These are phyloP conservation scores for Nettapus auritus DNA, from an alignment of 2,113 vertebrate genomes.

Conservation along the genomic window DNA sequence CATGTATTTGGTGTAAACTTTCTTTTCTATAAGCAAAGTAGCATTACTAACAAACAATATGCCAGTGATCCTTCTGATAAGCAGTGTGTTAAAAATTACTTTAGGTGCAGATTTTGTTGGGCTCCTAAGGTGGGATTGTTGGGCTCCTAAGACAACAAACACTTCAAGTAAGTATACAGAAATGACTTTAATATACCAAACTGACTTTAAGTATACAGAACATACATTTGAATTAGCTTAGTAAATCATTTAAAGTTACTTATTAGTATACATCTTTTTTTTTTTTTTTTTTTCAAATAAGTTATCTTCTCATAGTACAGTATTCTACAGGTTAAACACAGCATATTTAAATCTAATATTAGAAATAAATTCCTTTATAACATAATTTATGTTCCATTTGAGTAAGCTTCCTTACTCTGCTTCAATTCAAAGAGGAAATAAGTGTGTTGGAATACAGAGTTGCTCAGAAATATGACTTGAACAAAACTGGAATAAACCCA, in stretches of 20 bases:
- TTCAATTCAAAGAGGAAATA: not conserved
- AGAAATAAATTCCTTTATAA: not conserved
- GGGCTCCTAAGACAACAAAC: not conserved
- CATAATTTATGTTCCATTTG: not conserved
- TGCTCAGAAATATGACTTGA: not conserved
- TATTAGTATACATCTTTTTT: not conserved
- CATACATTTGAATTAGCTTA: not conserved
- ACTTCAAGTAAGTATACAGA: not conserved
- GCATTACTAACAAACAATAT: not conserved
- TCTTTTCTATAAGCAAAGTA: not conserved
- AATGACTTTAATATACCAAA: not conserved
- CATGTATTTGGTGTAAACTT: not conserved
- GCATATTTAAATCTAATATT: not conserved
- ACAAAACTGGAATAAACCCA: not conserved
- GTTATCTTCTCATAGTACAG: not conserved
- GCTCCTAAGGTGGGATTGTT: not conserved
- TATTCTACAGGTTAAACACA: not conserved
- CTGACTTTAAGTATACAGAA: not conserved
- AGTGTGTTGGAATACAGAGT: not conserved
- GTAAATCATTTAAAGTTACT: not conserved
- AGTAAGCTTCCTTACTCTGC: not conserved
- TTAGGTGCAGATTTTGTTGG: not conserved
- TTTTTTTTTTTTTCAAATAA: not conserved
- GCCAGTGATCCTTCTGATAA: not conserved
- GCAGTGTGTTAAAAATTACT: not conserved